Evolutionary conservation across 2,113 vertebrate genomes (phyloP).

Genomic region (Tragelaphus imberbis): DNA sequence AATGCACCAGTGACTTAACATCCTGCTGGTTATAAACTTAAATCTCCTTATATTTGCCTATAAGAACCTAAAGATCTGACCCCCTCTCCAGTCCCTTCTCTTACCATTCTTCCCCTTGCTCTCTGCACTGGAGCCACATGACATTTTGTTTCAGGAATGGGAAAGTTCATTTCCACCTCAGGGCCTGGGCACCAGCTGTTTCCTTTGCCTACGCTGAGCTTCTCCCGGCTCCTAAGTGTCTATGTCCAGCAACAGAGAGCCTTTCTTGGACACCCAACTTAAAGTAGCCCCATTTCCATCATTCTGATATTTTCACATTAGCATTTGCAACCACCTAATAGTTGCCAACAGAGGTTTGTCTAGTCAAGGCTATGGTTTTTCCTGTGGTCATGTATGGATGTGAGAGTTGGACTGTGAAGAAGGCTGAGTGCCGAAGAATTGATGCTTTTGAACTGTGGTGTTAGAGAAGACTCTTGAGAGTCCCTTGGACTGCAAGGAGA

Average conservation of each 20-base stretch:
- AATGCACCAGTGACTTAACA: neutral
- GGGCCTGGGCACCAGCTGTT: neutral
- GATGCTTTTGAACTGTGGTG: too few relatives aligned
- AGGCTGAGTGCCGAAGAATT: too few relatives aligned
- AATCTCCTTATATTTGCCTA: neutral
- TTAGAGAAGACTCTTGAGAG: too few relatives aligned
- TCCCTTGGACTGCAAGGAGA: too few relatives aligned
- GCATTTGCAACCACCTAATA: neutral
- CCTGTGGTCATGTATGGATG: too few relatives aligned
- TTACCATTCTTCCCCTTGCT: neutral
- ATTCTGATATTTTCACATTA: neutral
- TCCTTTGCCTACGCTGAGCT: neutral
- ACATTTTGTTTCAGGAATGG: neutral
- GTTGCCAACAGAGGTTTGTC: neutral
- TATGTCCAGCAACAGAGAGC: neutral
- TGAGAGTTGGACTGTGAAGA: too few relatives aligned
- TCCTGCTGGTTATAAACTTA: neutral
- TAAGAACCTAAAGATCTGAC: neutral
- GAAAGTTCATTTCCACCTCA: neutral
- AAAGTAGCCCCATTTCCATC: neutral
- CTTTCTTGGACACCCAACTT: neutral
- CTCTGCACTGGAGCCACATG: neutral
- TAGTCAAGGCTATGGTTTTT: too few relatives aligned
- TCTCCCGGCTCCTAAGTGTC: neutral
- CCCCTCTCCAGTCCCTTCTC: neutral